Evolutionary conservation across 2,113 vertebrate species (phyloP).

Genomic region (Tetrax tetrax): DNA sequence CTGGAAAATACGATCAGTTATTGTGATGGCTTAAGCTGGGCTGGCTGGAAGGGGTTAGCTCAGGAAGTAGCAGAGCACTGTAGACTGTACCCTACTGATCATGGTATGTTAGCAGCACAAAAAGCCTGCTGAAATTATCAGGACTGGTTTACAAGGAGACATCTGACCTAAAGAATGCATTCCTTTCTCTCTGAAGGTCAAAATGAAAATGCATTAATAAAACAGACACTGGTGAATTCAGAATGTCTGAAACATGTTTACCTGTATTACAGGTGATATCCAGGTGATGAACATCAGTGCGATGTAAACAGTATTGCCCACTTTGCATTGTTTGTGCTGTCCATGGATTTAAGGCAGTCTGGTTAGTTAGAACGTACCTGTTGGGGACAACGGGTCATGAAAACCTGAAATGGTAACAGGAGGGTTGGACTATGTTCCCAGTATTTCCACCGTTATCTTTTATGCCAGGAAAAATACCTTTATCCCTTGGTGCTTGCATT

Average conservation of each 20-base stretch:
- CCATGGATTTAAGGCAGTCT: background rate
- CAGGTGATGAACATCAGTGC: background rate
- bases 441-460: background rate
- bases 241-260: background rate
- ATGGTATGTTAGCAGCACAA: background rate
- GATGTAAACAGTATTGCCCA: background rate
- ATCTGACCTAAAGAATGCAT: background rate
- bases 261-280: background rate
- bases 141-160: background rate
- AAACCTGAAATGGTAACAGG: background rate
- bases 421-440: background rate
- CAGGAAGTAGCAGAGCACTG: background rate
- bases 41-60: background rate
- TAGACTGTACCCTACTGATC: background rate
- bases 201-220: background rate
- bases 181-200: background rate
- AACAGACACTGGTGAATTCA: background rate
- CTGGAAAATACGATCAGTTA: constrained; percentile 37
- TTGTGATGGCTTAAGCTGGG: background rate
- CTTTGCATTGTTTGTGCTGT: background rate
- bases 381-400: background rate
- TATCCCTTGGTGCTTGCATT: background rate
- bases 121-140: background rate
- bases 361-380: background rate
- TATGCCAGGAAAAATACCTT: background rate